A percentile compares a stretch with the other conserved stretches of the same genome.
phyloP scores from a whole-genome alignment of 1,140 invertebrate genomes.

The Bombus vancouverensis region DNA sequence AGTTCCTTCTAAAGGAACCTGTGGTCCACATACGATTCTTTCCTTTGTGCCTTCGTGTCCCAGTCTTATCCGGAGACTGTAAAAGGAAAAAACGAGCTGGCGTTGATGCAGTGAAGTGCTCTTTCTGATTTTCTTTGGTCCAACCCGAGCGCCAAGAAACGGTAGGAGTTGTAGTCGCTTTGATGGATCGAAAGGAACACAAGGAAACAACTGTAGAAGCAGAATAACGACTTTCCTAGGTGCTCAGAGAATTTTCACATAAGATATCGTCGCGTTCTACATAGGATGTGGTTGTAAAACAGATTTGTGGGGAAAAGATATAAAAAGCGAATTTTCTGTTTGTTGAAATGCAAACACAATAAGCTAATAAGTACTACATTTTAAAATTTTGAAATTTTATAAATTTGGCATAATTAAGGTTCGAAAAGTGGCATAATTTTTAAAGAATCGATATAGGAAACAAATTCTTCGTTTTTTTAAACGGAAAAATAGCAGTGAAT shows the following conservation, averaged over 20 bases:
- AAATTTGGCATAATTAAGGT: no score
- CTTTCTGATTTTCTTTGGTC: neutral
- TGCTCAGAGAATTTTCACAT: neutral
- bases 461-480: no score
- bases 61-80: neutral
- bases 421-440: no score
- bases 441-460: no score
- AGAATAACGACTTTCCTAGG: neutral
- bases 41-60: conserved; percentile 33
- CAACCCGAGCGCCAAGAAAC: neutral
- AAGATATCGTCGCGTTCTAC: neutral
- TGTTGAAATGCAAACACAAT: no score
- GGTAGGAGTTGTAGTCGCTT: neutral
- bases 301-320: no score
- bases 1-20: neutral
- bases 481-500: no score
- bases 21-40: neutral
- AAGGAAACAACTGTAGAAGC: no score
- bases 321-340: no score
- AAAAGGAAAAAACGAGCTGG: conserved; percentile 17
- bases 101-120: conserved; percentile 6
- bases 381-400: no score
- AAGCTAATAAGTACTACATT: no score
- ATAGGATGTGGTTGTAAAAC: no score
- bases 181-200: neutral